Evolutionary conservation across 2,113 vertebrate species (phyloP), one percentile per base, ranked within the genome.

Genomic region (Tauraco erythrolophus): DNA sequence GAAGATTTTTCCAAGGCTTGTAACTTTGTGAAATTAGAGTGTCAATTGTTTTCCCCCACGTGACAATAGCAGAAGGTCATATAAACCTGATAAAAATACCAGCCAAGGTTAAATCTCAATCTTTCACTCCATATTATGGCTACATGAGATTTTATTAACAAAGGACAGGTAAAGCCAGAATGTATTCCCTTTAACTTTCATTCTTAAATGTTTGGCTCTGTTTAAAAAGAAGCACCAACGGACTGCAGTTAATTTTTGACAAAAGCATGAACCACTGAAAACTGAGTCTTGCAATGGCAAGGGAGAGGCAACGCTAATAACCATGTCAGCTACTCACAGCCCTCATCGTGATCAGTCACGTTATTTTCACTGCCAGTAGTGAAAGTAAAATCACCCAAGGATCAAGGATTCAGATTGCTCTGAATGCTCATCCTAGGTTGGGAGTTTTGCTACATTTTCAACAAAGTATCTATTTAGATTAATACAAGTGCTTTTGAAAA

Each of bases 271-370:
- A 18, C 11, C 46, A 46, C 35, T 80, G 78, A 83, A 94, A 94
- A 92, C 6, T 2, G 15, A 88, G 50, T 70, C 54, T 93, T 51
- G 74, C 14, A 54, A 62, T 16, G 18, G 58, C 50, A 85, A 71
- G 62, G 22, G 24, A 83, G 30, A 75, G 25, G 15, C 25, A 76
- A 24, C 6, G 28, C 7, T 74, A 58, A 15, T 43, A 76, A 33
- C 0, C 7, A 27, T 1, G 3, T 25, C 58, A 83, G 25, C 75
- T 74, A 39, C 56, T 89, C 56, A 22, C 14, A 76, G 43, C 4
- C 3, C 19, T 35, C 14, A 39, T 6, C 7, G 2, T 5, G 4
- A 8, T 2, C 10, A 1, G 9, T 58, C 46, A 41, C 6, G 16
- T 58, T 74, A 82, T 70, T 91, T 87, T 46, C 88, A 45, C 31